Evolutionary conservation across 2,113 vertebrate genomes (phyloP).

Genomic region (Aix galericulata): DNA sequence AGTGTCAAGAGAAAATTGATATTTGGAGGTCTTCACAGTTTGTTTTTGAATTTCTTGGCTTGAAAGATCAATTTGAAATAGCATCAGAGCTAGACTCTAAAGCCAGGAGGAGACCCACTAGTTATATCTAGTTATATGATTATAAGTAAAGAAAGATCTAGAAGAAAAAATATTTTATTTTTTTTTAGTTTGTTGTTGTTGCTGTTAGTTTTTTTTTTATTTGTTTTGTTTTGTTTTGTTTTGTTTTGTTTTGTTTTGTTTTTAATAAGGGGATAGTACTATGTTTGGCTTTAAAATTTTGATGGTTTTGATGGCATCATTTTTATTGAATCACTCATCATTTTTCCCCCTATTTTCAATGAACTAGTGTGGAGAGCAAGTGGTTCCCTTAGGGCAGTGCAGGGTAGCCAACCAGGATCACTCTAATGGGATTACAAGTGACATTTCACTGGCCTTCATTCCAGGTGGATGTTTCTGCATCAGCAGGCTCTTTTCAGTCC

Average conservation of each 20-base stretch:
- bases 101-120: background rate
- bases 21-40: background rate
- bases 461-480: conserved; percentile 58
- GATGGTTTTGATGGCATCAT: background rate
- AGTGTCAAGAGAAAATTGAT: conserved; percentile 21
- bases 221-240: background rate
- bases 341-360: background rate
- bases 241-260: background rate
- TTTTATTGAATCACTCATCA: conserved; percentile 15
- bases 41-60: conserved; percentile 7
- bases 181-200: no score
- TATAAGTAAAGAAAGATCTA: background rate
- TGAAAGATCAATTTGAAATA: conserved; percentile 7
- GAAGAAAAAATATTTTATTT: background rate
- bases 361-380: background rate
- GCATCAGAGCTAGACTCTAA: background rate
- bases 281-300: background rate
- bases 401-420: conserved; percentile 13
- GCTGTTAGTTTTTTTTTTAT: background rate
- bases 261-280: background rate
- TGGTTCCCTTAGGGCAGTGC: background rate
- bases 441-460: conserved; percentile 45
- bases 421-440: conserved; percentile 46
- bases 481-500: conserved; percentile 23
- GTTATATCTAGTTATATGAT: background rate